phyloP scores from a whole-genome alignment of 2,797 vertebrate species.

The Sebastes kiyomatsui region DNA sequence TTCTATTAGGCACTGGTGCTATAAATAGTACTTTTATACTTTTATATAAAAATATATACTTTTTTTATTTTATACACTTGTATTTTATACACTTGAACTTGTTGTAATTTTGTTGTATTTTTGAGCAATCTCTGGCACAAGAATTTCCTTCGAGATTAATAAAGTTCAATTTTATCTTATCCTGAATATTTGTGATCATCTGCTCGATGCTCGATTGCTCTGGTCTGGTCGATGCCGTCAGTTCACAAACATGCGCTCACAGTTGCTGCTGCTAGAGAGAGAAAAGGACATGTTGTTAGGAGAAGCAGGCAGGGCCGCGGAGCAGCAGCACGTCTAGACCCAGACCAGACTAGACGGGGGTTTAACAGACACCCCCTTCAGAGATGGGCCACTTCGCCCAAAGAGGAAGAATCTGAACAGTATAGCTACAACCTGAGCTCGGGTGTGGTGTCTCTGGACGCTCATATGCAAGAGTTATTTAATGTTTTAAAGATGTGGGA shows the following conservation, averaged over 20 bases:
- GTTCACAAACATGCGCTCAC: slow-evolving; percentile 81
- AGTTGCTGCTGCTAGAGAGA: slow-evolving; percentile 70
- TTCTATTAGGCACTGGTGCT: too few relatives aligned
- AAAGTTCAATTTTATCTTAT: fast-evolving
- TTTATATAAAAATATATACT: too few relatives aligned
- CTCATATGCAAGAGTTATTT: slow-evolving; percentile 72
- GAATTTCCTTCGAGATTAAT: too few relatives aligned
- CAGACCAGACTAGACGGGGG: slow-evolving; percentile 11
- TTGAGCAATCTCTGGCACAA: too few relatives aligned
- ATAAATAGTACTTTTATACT: too few relatives aligned
- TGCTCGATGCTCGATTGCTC: slow-evolving; percentile 54
- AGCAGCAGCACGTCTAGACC: slow-evolving; percentile 59
- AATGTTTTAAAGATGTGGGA: slow-evolving; percentile 81
- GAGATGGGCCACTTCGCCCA: slow-evolving; percentile 79
- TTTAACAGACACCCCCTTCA: slow-evolving; percentile 64
- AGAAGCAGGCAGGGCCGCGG: slow-evolving; percentile 71
- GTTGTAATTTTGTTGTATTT: too few relatives aligned
- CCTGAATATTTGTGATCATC: neutral
- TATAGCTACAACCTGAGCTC: slow-evolving; percentile 55
- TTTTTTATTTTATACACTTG: too few relatives aligned
- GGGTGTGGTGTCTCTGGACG: slow-evolving; percentile 51
- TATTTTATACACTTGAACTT: too few relatives aligned
- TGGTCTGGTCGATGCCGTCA: slow-evolving; percentile 80
- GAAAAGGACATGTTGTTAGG: slow-evolving; percentile 75
- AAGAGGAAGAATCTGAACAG: slow-evolving; percentile 59